These are phyloP conservation scores for Galeruca laticollis DNA, from an alignment of 2,888 invertebrate species.

Conservation along the genomic window DNA sequence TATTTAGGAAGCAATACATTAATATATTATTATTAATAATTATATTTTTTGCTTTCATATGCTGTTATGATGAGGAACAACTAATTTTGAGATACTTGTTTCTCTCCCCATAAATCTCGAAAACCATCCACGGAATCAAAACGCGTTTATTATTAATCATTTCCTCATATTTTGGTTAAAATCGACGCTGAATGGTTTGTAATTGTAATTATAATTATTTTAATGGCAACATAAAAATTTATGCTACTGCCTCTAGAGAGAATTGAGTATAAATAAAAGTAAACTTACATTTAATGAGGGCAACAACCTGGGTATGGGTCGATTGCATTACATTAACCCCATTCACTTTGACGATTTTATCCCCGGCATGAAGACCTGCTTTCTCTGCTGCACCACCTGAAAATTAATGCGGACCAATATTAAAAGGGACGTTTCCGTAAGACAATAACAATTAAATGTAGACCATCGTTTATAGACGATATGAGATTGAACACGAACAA, in stretches of 20 bases:
- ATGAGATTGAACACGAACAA: neutral
- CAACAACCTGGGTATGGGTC: conserved; percentile 95
- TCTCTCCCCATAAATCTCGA: too few species aligned
- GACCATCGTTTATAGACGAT: neutral
- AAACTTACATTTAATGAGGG: conserved; percentile 90
- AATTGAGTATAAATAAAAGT: conserved; percentile 27
- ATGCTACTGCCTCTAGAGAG: neutral
- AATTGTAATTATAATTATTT: conserved; percentile 9
- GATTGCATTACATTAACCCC: conserved; percentile 90
- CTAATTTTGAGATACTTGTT: too few species aligned
- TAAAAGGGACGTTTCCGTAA: conserved; percentile 18
- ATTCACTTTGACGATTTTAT: conserved; percentile 95
- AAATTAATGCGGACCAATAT: conserved; percentile 53
- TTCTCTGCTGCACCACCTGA: conserved; percentile 92
- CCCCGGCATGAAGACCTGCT: conserved; percentile 92
- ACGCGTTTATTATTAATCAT: too few species aligned
- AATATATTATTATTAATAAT: too few species aligned
- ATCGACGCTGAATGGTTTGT: neutral
- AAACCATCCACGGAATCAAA: too few species aligned
- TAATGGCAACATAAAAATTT: conserved; percentile 4
- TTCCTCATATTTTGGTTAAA: neutral
- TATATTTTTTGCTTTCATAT: too few species aligned
- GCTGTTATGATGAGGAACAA: too few species aligned
- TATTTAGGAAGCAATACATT: too few species aligned
- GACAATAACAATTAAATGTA: neutral